Evolutionary conservation across 2,797 vertebrate genomes (phyloP).

Genomic region (Erpetoichthys calabaricus): DNA sequence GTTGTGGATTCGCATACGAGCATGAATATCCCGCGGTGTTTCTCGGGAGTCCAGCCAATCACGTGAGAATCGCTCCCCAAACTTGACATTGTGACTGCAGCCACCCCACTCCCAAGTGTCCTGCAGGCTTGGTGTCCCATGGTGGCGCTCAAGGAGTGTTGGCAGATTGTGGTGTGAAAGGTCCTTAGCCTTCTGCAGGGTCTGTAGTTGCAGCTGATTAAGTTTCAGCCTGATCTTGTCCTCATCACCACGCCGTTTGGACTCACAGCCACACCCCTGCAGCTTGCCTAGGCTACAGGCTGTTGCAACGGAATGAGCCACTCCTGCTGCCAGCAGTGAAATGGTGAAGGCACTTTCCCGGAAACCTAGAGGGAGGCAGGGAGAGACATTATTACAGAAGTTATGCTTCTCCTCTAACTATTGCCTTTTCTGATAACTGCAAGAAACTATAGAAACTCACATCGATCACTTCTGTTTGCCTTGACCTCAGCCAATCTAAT

Average conservation of each 20-base stretch:
- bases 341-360: slow-evolving; percentile 80
- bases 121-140: slow-evolving; percentile 52
- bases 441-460: no score
- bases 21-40: slow-evolving; percentile 76
- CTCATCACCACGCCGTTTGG: slow-evolving; percentile 63
- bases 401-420: slow-evolving; percentile 13
- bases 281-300: slow-evolving; percentile 86
- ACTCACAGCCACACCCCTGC: slow-evolving; percentile 71
- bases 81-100: slow-evolving; percentile 74
- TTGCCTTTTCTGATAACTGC: background rate
- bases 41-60: slow-evolving; percentile 80
- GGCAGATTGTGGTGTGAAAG: slow-evolving; percentile 12
- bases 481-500: no score
- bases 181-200: slow-evolving; percentile 60
- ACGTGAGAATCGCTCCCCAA: slow-evolving; percentile 76
- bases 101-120: slow-evolving; percentile 92
- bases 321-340: slow-evolving; percentile 78
- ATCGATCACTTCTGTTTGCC: no score
- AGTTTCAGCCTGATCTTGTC: slow-evolving; percentile 76
- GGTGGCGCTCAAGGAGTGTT: slow-evolving; percentile 44
- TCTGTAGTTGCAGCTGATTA: slow-evolving; percentile 73
- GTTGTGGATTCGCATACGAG: slow-evolving; percentile 82
- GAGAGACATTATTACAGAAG: no score
- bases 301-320: slow-evolving; percentile 79
- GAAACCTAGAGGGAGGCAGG: slow-evolving; percentile 49